Percentiles rank a stretch among this genome's conserved stretches.
phyloP scores from a whole-genome alignment of 1,140 invertebrate genomes.

The Hetaerina americana region DNA sequence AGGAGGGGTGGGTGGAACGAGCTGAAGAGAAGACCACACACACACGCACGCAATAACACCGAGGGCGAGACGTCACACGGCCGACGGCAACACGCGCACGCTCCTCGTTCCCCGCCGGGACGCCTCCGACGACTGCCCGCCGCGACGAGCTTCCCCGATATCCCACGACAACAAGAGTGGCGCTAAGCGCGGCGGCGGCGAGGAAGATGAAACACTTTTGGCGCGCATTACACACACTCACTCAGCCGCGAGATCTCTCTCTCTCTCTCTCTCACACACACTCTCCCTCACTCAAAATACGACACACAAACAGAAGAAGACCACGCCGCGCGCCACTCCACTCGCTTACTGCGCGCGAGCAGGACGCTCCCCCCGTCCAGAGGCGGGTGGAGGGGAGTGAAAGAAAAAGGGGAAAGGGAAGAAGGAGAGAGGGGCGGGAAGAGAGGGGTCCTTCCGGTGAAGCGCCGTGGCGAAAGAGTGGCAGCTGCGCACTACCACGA shows the following conservation, averaged over 20 bases:
- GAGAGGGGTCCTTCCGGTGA: not conserved
- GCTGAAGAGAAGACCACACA: too few relatives aligned
- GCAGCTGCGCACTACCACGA: not conserved
- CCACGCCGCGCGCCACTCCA: not conserved
- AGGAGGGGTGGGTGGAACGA: too few relatives aligned
- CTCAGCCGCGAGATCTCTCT: slow-evolving; percentile 1
- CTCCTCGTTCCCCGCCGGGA: too few relatives aligned
- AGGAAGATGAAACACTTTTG: not conserved
- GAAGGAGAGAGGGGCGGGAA: not conserved
- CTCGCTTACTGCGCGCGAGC: slow-evolving; percentile 23
- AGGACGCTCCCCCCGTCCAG: not conserved
- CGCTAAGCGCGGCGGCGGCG: not conserved
- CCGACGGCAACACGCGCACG: not conserved
- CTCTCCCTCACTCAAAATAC: too few relatives aligned
- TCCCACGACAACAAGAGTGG: not conserved
- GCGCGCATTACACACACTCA: slow-evolving; percentile 1
- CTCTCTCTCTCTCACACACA: not conserved
- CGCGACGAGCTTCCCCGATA: too few relatives aligned
- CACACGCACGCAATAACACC: too few relatives aligned
- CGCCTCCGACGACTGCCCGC: too few relatives aligned
- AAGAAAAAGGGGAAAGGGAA: slow-evolving; percentile 6
- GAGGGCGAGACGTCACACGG: not conserved
- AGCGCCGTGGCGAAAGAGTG: not conserved
- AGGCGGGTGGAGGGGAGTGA: not conserved
- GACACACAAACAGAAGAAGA: too few relatives aligned